Percentiles rank a stretch among this genome's conserved stretches.
Evolutionary conservation across 2,888 invertebrate genomes (phyloP).

Genomic region (Atrina japonica): DNA sequence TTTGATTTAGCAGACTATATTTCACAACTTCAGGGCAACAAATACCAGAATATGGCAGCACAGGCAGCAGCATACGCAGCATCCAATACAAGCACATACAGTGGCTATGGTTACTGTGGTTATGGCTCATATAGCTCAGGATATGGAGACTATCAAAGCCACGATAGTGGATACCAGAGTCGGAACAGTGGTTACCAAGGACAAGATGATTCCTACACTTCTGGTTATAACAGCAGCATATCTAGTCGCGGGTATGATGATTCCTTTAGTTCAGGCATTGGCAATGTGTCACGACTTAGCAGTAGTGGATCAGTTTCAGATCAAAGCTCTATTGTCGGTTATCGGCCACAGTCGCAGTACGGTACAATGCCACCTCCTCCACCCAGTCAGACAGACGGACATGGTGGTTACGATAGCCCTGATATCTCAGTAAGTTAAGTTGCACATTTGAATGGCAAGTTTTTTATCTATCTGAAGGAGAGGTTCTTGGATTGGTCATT

Average conservation of each 20-base stretch:
- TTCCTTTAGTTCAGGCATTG: constrained; percentile 2
- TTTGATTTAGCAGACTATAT: not conserved
- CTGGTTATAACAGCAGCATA: constrained; percentile 9
- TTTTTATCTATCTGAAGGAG: too few species aligned
- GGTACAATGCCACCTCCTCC: too few species aligned
- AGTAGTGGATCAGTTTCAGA: too few species aligned
- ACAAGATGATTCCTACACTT: constrained; percentile 21
- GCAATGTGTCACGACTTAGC: not conserved
- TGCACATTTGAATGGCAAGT: too few species aligned
- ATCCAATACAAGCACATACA: not conserved
- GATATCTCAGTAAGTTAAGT: too few species aligned
- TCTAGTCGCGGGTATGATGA: constrained; percentile 12
- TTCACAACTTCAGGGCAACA: constrained; percentile 5
- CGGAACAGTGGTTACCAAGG: not conserved
- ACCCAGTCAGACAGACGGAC: too few species aligned
- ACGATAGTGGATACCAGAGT: not conserved
- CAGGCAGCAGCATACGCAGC: constrained; percentile 33
- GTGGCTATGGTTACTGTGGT: constrained; percentile 14
- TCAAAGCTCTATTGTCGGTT: too few species aligned
- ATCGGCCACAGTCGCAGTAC: too few species aligned
- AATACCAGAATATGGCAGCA: constrained; percentile 24
- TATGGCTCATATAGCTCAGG: not conserved
- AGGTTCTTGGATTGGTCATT: too few species aligned
- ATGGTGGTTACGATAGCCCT: too few species aligned
- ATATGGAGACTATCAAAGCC: not conserved